Base-by-base conservation (phyloP, 2,797 vertebrate species). In the Melanotaenia parkinsoni region DNA sequence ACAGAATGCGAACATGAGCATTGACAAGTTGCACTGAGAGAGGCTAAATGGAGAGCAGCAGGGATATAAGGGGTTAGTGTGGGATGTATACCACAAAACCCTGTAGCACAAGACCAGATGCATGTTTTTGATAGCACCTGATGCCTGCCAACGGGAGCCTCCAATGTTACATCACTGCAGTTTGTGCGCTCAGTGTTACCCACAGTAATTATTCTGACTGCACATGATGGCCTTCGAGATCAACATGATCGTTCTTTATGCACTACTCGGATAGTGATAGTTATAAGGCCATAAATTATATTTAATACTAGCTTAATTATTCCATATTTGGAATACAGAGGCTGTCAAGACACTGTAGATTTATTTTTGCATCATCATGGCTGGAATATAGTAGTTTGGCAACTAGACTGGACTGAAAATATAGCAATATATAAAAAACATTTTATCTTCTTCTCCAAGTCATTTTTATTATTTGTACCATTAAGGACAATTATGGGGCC, bases 81-180 rank as follows among this genome's bases (percentile, higher is more conserved):
- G 20, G 32, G 10, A 30, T 38, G 30, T 22, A 28, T 22, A 38
- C 43, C 43, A 51, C 61, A 65, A 64, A 61, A 2, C 58, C 35
- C 30, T 30, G 13, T 54, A 57, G 32, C 26, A 60, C 20, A 72
- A 50, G 22, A 51, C 26, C 30, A 35, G 50, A 32, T 26, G 20
- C 18, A 45, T 61, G 28, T 53, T 33, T 47, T 32, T 51, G 35
- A 71, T 24, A 24, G 24, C 59, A 45, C 24, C 56, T 67, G 61
- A 65, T 57, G 54, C 32, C 53, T 57, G 54, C 32, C 53, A 69
- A 61, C 63, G 54, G 3, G 1, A 54, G 32, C n/a, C 43, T 65
- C 32, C 53, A 57, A 24, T 7, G 20, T 50, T 63, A 54, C 50
- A 2, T 33, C 61, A 68, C 8, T n/a, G 45, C 45, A 47, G 7